These are phyloP conservation scores for Brachionus rubens DNA, from an alignment of 1,140 invertebrate genomes.

Conservation along the genomic window DNA sequence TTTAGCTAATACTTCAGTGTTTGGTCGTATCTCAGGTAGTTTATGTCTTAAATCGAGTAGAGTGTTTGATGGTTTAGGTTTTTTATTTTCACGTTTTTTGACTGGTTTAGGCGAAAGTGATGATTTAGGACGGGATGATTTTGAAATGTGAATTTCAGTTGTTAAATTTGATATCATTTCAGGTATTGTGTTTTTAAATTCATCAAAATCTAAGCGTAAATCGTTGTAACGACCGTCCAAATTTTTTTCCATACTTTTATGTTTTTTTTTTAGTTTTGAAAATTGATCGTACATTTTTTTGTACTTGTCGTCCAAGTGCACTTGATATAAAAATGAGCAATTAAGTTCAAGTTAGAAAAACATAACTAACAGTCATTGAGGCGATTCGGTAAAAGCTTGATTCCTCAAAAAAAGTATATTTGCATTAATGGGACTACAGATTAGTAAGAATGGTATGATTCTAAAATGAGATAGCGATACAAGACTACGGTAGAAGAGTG, in stretches of 20 bases:
- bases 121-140: not conserved
- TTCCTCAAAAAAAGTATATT: too few relatives aligned
- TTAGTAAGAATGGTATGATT: too few relatives aligned
- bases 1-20: constrained; percentile 53
- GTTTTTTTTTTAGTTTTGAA: not conserved
- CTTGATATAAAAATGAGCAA: not conserved
- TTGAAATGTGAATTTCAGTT: not conserved
- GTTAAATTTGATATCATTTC: not conserved
- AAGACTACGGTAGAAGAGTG: too few relatives aligned
- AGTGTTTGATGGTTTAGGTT: not conserved
- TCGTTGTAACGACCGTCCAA: not conserved
- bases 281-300: not conserved
- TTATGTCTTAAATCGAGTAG: not conserved
- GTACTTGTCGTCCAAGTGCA: not conserved
- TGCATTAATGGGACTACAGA: too few relatives aligned
- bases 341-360: too few relatives aligned
- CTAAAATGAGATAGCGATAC: too few relatives aligned
- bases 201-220: not conserved
- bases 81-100: not conserved
- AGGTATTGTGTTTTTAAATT: not conserved
- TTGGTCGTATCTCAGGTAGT: constrained; percentile 3
- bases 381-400: too few relatives aligned
- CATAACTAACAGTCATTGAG: too few relatives aligned
- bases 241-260: not conserved
- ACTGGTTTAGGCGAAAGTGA: not conserved